Base-by-base conservation (phyloP, 2,113 vertebrate species). In the Sylvilagus bachmani region DNA sequence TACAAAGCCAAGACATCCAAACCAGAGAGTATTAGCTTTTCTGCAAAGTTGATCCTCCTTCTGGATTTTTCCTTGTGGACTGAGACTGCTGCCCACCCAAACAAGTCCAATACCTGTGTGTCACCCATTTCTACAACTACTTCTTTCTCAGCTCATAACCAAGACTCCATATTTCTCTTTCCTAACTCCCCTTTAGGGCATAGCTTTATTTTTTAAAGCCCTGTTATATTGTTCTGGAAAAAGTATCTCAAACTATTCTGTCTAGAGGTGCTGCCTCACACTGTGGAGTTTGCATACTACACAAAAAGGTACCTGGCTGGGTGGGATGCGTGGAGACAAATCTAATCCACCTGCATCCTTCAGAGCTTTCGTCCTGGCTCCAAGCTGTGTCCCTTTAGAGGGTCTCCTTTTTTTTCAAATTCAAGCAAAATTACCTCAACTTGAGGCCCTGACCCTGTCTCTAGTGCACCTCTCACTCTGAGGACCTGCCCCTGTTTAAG, bases 191-290 rank as follows among this genome's bases (percentile, higher is more conserved):
- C 29, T 64, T 78, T 27, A 12, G 51, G 2, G 27, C 27, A 4
- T 24, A 89, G 33, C 36, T 70, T 91, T 95, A 19, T 77, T 93
- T 85, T 69, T 58, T 44, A 44, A 44, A 44, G 44, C 44, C 44
- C 44, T 87, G 61, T 70, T 66, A 38, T 53, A 38, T 62, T 75
- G 69, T 93, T 86, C 19, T 29, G 71, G 44, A 14, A 89, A 77
- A 71, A 49, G 5, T 67, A 49, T 61, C 64, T 84, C 29, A 64
- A n/a, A 53, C 24, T 14, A 6, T 83, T 58, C 31, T 64, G 17
- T 64, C 73, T 61, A 14, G 36, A 21, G 16, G 6, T 10, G 27
- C 67, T 81, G 27, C 17, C 16, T 33, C n/a, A 22, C 9, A 10
- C 71, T 24, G 5, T 70, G 67, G 12, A 33, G n/a, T 33, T 14